phyloP scores from a whole-genome alignment of 2,797 vertebrate species.

The Peromyscus nudipes region DNA sequence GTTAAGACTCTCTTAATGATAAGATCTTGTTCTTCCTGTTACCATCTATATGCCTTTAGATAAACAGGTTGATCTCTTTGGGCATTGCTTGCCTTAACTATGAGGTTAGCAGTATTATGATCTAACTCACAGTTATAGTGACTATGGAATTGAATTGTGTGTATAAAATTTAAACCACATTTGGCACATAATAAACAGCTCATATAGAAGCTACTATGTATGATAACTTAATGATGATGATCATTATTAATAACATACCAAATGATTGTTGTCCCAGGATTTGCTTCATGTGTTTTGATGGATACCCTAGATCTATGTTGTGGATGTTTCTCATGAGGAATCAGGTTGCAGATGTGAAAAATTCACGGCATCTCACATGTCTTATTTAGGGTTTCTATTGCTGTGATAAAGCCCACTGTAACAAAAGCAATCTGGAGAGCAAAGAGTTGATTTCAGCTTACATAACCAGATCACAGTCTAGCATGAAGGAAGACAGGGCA shows the following conservation, averaged over 20 bases:
- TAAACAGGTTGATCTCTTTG: not conserved
- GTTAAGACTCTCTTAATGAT: not conserved
- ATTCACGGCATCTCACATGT: not conserved
- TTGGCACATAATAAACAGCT: not conserved
- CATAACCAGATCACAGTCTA: not conserved
- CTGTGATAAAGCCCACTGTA: not conserved
- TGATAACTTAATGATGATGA: not conserved
- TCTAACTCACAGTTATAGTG: not conserved
- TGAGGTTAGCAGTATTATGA: not conserved
- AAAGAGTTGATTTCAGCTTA: not conserved
- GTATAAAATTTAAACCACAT: not conserved
- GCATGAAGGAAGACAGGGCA: not conserved
- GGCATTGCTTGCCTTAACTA: not conserved
- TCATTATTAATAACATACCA: not conserved
- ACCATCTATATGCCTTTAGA: not conserved
- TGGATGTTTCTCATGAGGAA: constrained; percentile 20
- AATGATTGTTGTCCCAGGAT: not conserved
- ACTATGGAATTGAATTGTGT: not conserved
- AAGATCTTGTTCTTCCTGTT: not conserved
- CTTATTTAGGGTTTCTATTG: not conserved
- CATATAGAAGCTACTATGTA: not conserved
- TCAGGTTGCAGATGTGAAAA: constrained; percentile 18
- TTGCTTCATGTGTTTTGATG: not conserved
- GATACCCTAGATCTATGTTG: not conserved
- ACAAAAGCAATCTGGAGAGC: not conserved